Evolutionary conservation across 2,888 invertebrate species (phyloP), one percentile per base, ranked within the genome.

Genomic region (Gandaritis pyraliata): DNA sequence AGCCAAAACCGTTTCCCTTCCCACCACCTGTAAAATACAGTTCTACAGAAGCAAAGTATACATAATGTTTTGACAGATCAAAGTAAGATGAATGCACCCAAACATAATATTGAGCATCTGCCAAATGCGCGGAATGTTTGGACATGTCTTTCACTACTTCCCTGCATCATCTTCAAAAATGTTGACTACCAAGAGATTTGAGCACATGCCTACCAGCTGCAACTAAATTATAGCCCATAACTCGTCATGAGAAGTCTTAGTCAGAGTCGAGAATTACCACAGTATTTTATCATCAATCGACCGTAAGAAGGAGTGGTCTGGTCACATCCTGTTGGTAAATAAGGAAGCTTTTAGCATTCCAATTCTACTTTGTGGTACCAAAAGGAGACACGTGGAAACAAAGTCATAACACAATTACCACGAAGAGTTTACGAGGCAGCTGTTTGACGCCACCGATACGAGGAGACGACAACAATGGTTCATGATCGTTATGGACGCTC

Each of bases 1-100:
- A 43, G 96, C 96, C 43, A 98, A 94, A 55, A 97, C 95, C n/a
- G 96, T 95, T 76, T 96, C 96, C 73, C 96, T 95, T 45, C 97
- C 97, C 50, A 98, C 95, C 71, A 95, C 94, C 98, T 98, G 90
- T n/a, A 89, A 71, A 57, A 16, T 1, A 48, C 13, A 47, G 16
- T 10, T 23, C 15, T 45, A 11, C 13, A 41, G 15, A 39, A n/a
- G 15, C 12, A 10, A 10, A 30, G 18, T 15, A 33, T 33, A 33
- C 33, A 33, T 8, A 33, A 33, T 33, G 29, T 29, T 29, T 29
- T 29, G 8, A 33, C 33, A 33, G 33, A 33, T 33, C 33, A 33
- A 11, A 10, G 1, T 8, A 33, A 33, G 33, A 33, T 33, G 33
- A 33, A 11, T 33, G 33, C 33, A 33, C 33, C 2, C 33, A 33